Base-by-base conservation (phyloP, 2,888 invertebrate species). In the Phortica magna region DNA sequence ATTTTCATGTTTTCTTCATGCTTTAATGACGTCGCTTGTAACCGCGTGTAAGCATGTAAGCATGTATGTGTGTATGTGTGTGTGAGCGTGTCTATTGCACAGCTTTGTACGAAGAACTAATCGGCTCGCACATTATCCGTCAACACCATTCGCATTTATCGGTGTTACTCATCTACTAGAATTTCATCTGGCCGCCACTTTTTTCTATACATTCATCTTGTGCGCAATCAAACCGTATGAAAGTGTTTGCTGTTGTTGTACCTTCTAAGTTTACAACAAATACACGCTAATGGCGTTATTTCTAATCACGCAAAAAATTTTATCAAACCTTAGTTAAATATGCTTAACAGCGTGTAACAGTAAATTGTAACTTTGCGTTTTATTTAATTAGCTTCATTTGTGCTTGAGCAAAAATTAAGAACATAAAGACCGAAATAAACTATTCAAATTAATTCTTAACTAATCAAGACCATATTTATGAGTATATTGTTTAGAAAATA, bases 1-100 rank as follows among this genome's bases (percentile, higher is more conserved):
- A 55, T 31, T 71, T 31, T 53, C 10, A 71, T 71, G 55, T 53
- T 55, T 71, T 48, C 68, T 68, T 43, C 19, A 68, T 68, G 68
- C 70, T 71, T 53, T 55, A 71, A 71, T 43, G 68, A 43, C 48
- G 43, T 68, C 48, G 65, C 65, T 65, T 65, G 41, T 19, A n/a
- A n/a, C 0, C 7, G 19, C 2, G 2, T 53, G 10, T 53, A 7
- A 5, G 12, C 7, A 3, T 53, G 53, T 2, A 10, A n/a, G n/a
- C 2, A 10, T 53, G 10, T 53, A 7, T 14, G 12, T 53, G 10
- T 53, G 53, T 2, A 10, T 53, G 7, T 31, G 31, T 31, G 12
- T 42, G 43, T 68, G 22, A n/a, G n/a, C n/a, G n/a, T n/a, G n/a
- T n/a, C n/a, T n/a, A n/a, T n/a, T n/a, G n/a, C n/a, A n/a, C n/a